Evolutionary conservation across 2,797 vertebrate genomes (phyloP), one percentile per base, ranked within the genome.

Genomic region (Hybognathus amarus): DNA sequence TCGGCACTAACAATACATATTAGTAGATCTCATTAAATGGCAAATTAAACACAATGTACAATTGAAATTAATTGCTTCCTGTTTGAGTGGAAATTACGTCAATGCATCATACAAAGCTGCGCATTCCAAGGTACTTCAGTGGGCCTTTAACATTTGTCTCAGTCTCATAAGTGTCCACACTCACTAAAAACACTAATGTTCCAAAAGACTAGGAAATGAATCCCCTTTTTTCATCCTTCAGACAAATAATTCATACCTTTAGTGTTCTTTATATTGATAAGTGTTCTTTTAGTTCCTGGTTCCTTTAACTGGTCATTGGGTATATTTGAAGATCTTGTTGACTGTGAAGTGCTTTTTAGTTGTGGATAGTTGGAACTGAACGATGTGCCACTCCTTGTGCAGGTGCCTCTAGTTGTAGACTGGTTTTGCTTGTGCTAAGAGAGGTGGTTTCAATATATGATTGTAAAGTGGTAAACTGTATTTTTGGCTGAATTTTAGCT

Each of bases 201-300:
- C 18, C 24, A 17, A 42, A 18, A 45, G 6, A 68, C 40, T 6
- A 42, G 42, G 4, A 47, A 30, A 47, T 45, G 18, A 1, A 70
- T 8, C 36, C 6, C 4, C 0, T 15, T 47, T 67, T 52, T 36
- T 15, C 1, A 47, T 27, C 13, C 56, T 81, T 86, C 22, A 74
- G 63, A 45, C 45, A 54, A 63, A 8, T 30, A 30, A 63, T 30
- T 64, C 87, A 85, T 91, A 95, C 95, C 95, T 87, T 87, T 88
- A 50, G 73, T 89, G 67, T 85, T 83, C 15, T 89, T 75, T 82
- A 87, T 86, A 61, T 78, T 36, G 7, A 88, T 54, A 61, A 87
- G 59, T 27, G 64, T 77, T 76, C 56, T 79, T 61, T 20, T 80
- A 22, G 50, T 52, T 54, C 83, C 71, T 27, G 52, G 76, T 20